phyloP scores from a whole-genome alignment of 2,113 vertebrate species.

The Lasiurus cinereus region DNA sequence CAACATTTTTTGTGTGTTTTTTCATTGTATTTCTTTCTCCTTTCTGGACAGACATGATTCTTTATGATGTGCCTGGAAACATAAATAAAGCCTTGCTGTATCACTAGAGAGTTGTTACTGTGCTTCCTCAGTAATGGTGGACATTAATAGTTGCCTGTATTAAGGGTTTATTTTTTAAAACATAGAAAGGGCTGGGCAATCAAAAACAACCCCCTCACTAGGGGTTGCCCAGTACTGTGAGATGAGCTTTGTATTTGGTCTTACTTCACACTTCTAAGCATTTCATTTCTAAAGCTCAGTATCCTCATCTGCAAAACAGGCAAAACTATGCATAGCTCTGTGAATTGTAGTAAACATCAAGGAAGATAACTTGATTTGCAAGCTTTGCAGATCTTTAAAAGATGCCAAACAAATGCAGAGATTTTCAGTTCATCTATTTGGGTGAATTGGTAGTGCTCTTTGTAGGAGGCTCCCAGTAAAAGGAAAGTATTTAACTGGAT shows the following conservation, averaged over 20 bases:
- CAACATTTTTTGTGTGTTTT: not conserved
- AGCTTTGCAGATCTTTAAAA: slow-evolving; percentile 9
- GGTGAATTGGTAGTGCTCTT: not conserved
- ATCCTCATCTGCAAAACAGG: not conserved
- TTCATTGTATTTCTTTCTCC: not conserved
- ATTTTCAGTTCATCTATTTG: not conserved
- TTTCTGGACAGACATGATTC: not conserved
- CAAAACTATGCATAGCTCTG: not conserved
- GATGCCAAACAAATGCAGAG: not conserved
- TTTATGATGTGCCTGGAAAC: not conserved
- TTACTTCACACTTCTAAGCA: not conserved
- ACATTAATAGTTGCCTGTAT: not conserved
- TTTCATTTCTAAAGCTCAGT: not conserved
- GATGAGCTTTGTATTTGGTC: not conserved
- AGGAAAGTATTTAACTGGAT: not conserved
- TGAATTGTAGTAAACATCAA: not conserved
- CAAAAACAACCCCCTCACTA: not conserved
- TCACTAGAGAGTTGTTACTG: not conserved
- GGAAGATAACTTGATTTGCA: not conserved
- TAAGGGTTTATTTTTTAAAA: not conserved
- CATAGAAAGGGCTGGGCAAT: not conserved
- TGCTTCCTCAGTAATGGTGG: not conserved
- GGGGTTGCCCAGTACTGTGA: not conserved
- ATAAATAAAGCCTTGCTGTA: not conserved
- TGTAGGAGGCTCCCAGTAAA: not conserved